These are phyloP conservation scores for Xylophagus ater DNA, from an alignment of 2,888 invertebrate genomes.

Conservation along the genomic window DNA sequence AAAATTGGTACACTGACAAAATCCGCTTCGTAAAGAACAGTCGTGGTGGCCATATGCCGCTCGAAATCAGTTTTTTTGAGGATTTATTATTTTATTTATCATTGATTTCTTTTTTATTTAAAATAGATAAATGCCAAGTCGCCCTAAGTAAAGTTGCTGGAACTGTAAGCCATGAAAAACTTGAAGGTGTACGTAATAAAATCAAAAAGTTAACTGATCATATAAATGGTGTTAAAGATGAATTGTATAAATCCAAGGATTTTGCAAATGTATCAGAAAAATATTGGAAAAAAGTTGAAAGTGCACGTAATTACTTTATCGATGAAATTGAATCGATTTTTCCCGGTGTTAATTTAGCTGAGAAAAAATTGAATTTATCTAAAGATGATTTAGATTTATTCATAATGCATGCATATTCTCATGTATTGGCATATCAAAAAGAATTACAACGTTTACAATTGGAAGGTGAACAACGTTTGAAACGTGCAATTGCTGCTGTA, in stretches of 20 bases:
- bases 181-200: constrained; percentile 45
- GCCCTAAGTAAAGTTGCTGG: constrained; percentile 30
- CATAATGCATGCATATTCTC: constrained; percentile 65
- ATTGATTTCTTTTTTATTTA: too few species aligned
- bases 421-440: constrained; percentile 64
- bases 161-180: constrained; percentile 32
- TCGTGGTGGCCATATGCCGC: too few species aligned
- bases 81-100: too few species aligned
- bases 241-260: constrained; percentile 46
- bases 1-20: too few species aligned
- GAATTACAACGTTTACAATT: constrained; percentile 63
- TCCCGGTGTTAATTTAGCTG: constrained; percentile 56
- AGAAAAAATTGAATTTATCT: constrained; percentile 51
- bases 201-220: constrained; percentile 47
- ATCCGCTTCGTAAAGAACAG: too few species aligned
- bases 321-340: constrained; percentile 59
- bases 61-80: too few species aligned
- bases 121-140: constrained; percentile 30
- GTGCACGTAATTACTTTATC: constrained; percentile 48
- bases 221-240: constrained; percentile 47
- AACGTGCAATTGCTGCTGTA: constrained; percentile 51
- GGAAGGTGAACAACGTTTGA: constrained; percentile 49
- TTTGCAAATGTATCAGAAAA: constrained; percentile 56
- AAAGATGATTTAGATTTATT: constrained; percentile 61
- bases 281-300: constrained; percentile 59